Evolutionary conservation across 2,113 vertebrate species (phyloP).

Genomic region (Morone chrysops): DNA sequence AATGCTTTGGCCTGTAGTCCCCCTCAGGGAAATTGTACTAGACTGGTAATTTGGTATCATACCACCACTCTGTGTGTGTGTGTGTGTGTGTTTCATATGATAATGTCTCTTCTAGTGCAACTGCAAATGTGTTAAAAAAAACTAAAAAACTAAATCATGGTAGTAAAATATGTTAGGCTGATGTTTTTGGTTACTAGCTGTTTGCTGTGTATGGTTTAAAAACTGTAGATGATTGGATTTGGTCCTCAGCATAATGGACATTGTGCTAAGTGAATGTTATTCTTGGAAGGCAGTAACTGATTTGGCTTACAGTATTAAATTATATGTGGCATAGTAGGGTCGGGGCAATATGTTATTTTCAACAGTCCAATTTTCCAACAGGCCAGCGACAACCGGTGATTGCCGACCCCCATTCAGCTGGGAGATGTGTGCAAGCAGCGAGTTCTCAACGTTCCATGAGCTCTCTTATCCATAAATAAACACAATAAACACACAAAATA

Average conservation of each 20-base stretch:
- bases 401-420: too few relatives aligned
- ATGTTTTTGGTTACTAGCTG: background rate
- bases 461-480: too few relatives aligned
- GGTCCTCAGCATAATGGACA: background rate
- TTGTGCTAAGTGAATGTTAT: too few relatives aligned
- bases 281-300: too few relatives aligned
- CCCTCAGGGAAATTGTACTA: background rate
- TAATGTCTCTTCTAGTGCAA: background rate
- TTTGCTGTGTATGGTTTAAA: background rate
- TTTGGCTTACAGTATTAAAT: background rate
- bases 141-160: background rate
- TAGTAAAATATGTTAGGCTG: background rate
- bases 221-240: too few relatives aligned
- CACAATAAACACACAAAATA: too few relatives aligned
- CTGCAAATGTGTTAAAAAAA: background rate
- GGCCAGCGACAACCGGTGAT: too few relatives aligned
- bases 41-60: slow-evolving; percentile 21
- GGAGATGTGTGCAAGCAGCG: too few relatives aligned
- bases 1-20: slow-evolving; percentile 19
- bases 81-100: background rate
- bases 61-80: background rate
- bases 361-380: too few relatives aligned
- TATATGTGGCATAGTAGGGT: too few relatives aligned
- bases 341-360: too few relatives aligned
- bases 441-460: too few relatives aligned